phyloP scores from a whole-genome alignment of 2,888 invertebrate genomes.

The Parnassius apollo region DNA sequence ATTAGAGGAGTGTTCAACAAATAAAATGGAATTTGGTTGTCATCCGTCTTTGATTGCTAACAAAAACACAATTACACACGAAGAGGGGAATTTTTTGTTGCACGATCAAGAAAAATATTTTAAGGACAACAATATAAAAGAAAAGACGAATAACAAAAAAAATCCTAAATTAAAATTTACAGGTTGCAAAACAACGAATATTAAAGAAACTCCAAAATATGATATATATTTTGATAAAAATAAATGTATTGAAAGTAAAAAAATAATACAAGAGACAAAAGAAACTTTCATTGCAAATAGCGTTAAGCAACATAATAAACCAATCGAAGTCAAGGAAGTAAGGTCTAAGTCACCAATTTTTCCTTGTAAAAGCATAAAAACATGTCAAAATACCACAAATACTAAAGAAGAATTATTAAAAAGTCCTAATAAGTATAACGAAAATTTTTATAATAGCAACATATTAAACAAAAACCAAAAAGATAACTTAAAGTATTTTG shows the following conservation, averaged over 20 bases:
- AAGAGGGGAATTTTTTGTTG: too few relatives aligned
- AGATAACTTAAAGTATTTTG: neutral
- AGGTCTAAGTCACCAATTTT: slow-evolving; percentile 4
- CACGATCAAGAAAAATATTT: too few relatives aligned
- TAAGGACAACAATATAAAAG: neutral
- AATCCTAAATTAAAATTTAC: neutral
- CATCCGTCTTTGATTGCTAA: too few relatives aligned
- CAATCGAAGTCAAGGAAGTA: slow-evolving; percentile 2
- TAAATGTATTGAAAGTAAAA: neutral
- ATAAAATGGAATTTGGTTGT: too few relatives aligned
- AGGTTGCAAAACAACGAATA: neutral
- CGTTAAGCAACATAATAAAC: neutral
- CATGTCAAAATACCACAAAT: neutral
- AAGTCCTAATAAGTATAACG: neutral
- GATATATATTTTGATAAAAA: neutral
- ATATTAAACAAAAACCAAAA: neutral
- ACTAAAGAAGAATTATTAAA: neutral
- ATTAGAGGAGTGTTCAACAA: neutral
- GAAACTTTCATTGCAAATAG: neutral
- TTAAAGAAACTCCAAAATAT: neutral
- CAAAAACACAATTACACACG: too few relatives aligned
- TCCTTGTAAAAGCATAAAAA: neutral
- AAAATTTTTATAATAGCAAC: neutral
- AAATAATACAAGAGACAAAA: slow-evolving; percentile 15
- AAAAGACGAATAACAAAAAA: neutral